phyloP scores from a whole-genome alignment of 2,797 vertebrate species.

The Lutjanus campechanus region DNA sequence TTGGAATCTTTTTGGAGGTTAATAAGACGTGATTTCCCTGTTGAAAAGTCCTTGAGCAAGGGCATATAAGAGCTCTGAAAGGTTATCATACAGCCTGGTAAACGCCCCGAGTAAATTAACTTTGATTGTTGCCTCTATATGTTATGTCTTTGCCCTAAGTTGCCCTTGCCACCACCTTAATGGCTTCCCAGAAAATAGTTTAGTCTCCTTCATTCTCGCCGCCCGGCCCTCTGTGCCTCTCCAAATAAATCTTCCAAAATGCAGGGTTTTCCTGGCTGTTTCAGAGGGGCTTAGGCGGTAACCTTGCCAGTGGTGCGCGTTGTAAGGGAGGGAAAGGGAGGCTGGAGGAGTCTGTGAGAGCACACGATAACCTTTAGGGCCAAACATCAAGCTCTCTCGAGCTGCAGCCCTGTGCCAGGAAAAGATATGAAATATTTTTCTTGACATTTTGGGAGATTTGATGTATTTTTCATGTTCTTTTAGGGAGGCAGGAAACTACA shows the following conservation, averaged over 20 bases:
- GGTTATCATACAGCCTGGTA: not conserved
- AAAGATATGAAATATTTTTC: conserved; percentile 47
- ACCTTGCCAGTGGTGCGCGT: conserved; percentile 43
- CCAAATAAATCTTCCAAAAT: conserved; percentile 10
- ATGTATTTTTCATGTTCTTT: conserved; percentile 52
- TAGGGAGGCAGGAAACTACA: conserved; percentile 18
- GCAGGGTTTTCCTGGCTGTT: conserved; percentile 18
- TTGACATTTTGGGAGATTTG: conserved; percentile 55
- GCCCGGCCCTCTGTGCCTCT: not conserved
- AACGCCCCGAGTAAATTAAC: not conserved
- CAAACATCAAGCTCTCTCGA: conserved; percentile 41
- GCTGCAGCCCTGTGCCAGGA: conserved; percentile 22
- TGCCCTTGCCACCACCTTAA: conserved; percentile 25
- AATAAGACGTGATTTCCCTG: not conserved
- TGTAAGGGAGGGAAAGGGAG: not conserved
- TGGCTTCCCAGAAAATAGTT: conserved; percentile 17
- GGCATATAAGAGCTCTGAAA: not conserved
- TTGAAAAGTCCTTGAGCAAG: conserved; percentile 13
- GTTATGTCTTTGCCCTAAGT: not conserved
- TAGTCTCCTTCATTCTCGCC: not conserved
- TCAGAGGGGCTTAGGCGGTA: not conserved
- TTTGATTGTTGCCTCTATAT: not conserved
- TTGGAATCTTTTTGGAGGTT: conserved; percentile 6
- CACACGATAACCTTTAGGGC: conserved; percentile 62
- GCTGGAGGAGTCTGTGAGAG: conserved; percentile 32